Evolutionary conservation across 1,140 invertebrate genomes (phyloP).

Genomic region (Ips typographus): DNA sequence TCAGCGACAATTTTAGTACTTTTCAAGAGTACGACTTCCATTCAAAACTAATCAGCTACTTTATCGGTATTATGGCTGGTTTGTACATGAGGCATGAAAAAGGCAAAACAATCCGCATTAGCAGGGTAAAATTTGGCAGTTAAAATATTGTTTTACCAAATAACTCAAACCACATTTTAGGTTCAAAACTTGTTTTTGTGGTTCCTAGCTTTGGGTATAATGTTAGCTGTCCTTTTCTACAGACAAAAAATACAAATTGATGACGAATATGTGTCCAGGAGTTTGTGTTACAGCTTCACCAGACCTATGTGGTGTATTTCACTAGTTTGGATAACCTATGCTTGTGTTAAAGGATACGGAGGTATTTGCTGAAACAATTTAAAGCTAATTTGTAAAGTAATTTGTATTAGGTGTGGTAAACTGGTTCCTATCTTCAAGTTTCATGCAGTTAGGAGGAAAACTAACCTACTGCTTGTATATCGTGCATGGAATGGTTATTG

Average conservation of each 20-base stretch:
- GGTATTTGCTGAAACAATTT: slow-evolving; percentile 9
- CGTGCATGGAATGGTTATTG: slow-evolving; percentile 17
- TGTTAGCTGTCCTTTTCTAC: slow-evolving; percentile 33
- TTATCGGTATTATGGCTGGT: slow-evolving; percentile 41
- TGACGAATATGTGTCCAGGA: slow-evolving; percentile 29
- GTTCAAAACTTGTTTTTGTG: slow-evolving; percentile 1
- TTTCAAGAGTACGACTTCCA: slow-evolving; percentile 40
- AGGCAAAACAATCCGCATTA: slow-evolving; percentile 30
- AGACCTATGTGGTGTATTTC: slow-evolving; percentile 23
- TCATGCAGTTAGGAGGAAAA: slow-evolving; percentile 25
- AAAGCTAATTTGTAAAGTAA: background rate
- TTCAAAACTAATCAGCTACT: slow-evolving; percentile 38
- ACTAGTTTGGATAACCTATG: slow-evolving; percentile 20
- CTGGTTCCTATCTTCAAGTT: slow-evolving; percentile 20
- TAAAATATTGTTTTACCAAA: background rate
- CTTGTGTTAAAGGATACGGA: slow-evolving; percentile 21
- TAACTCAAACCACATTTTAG: slow-evolving; percentile 4
- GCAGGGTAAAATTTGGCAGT: slow-evolving; percentile 18
- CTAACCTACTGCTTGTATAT: slow-evolving; percentile 21
- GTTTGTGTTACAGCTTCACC: slow-evolving; percentile 32
- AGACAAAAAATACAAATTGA: slow-evolving; percentile 17
- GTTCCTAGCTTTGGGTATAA: slow-evolving; percentile 21
- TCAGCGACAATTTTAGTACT: slow-evolving; percentile 6
- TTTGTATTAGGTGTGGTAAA: slow-evolving; percentile 21
- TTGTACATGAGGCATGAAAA: slow-evolving; percentile 32